Conservation (phyloP, 2,113 vertebrate genomes). For the Hydrolagus affinis region DNA sequence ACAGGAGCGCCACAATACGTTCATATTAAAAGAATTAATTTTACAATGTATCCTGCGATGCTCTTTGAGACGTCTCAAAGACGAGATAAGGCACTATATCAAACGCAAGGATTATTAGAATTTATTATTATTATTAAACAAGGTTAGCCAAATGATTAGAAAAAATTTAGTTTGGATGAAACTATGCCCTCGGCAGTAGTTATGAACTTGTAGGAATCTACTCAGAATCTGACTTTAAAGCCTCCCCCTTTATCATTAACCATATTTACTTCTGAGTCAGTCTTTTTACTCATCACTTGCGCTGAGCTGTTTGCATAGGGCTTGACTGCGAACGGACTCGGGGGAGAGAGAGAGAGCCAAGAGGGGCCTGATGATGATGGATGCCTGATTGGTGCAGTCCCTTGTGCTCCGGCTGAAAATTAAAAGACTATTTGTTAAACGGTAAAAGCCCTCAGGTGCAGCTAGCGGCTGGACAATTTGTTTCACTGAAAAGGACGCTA, state of each 20-base stretch:
- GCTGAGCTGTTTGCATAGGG: conserved; percentile 30
- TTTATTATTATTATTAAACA: too few species aligned
- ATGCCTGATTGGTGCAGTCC: conserved; percentile 71
- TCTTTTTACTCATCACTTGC: conserved; percentile 29
- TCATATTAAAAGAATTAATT: too few species aligned
- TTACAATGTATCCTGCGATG: too few species aligned
- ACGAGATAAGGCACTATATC: too few species aligned
- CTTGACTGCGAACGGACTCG: conserved; percentile 17
- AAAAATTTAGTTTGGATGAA: too few species aligned
- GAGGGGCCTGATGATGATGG: conserved; percentile 72
- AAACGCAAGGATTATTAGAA: too few species aligned
- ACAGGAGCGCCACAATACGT: too few species aligned
- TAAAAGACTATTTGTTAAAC: conserved; percentile 79
- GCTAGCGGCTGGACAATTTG: conserved; percentile 71
- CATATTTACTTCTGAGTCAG: conserved; percentile 26
- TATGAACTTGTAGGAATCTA: conserved; percentile 15
- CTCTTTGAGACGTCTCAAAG: too few species aligned
- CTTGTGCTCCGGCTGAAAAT: conserved; percentile 72
- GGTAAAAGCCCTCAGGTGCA: conserved; percentile 72
- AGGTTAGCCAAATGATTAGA: too few species aligned
- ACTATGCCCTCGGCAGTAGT: background rate
- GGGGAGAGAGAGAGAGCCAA: conserved; percentile 50
- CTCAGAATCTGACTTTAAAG: background rate
- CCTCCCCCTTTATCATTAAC: conserved; percentile 15
- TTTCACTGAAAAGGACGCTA: conserved; percentile 72